Base-by-base conservation (phyloP, 2,888 invertebrate genomes). In the Spisula subtruncata region DNA sequence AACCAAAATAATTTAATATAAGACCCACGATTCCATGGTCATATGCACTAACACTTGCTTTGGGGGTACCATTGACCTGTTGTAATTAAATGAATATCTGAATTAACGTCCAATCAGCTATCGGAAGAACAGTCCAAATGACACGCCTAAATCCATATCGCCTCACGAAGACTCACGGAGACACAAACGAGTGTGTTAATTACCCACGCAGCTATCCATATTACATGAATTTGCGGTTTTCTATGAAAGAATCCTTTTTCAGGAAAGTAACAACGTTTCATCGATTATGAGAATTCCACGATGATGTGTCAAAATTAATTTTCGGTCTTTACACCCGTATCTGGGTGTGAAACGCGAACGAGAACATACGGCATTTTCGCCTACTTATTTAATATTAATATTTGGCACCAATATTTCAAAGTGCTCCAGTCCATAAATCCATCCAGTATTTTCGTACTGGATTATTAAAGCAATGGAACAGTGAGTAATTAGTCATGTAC, bases 231-330 rank as follows among this genome's bases (percentile, higher is more conserved):
- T 32, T 75, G 4, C 25, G 4, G 51, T 12, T 10, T 51, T 12
- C 51, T 8, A 16, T 6, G 16, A n/a, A 25, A 75, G 29, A 18
- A 12, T 75, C 32, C 29, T 32, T 35, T 25, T 12, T 12, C 14
- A 0, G 32, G 14, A n/a, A 35, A 16, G 4, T 35, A 35, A 18
- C 75, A 29, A 71, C 32, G 32, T 10, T 32, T 10, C 32, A 71
- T 71, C 71, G 71, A 71, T 75, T 32, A 32, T 35, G 0, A 32
- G 75, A 32, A 12, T n/a, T n/a, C 35, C 75, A 2, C 41, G 41
- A 41, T 32, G 35, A 75, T 75, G 75, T 75, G 75, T 75, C 29
- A 75, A 75, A 75, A 75, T 75, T 75, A 75, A 75, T 75, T 75
- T 75, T 32, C 32, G 18, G 5, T 25, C 32, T 32, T 75, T 32